A percentile compares a stretch with the other conserved stretches of the same genome.
These are phyloP conservation scores for Meganola albula DNA, from an alignment of 2,888 invertebrate genomes.

Conservation along the genomic window DNA sequence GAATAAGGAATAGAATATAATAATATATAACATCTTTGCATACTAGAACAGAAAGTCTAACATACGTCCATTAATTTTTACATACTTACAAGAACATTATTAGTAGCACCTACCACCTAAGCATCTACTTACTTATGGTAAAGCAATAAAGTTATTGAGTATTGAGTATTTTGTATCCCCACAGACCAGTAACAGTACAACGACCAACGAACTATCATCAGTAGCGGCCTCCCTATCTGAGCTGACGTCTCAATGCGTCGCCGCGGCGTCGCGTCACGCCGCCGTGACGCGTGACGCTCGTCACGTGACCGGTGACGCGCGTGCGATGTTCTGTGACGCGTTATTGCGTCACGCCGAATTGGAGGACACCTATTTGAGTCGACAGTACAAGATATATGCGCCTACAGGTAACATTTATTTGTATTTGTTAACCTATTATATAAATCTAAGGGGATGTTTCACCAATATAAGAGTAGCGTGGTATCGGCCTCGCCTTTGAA, in stretches of 20 bases:
- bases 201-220: constrained; percentile 15
- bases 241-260: background rate
- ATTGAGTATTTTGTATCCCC: constrained; percentile 1
- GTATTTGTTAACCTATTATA: no score
- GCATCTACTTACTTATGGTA: no score
- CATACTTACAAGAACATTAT: no score
- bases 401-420: constrained; percentile 66
- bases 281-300: constrained; percentile 4
- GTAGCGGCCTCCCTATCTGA: constrained; percentile 10
- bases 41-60: no score
- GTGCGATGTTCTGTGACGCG: constrained; percentile 15
- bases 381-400: constrained; percentile 54
- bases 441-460: no score
- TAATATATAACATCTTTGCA: no score
- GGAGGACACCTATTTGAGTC: constrained; percentile 42
- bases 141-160: background rate
- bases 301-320: constrained; percentile 7
- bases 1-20: no score
- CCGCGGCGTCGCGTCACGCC: constrained; percentile 2
- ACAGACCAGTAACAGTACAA: constrained; percentile 30
- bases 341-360: constrained; percentile 29
- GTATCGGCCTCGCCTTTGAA: no score
- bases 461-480: no score
- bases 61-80: no score
- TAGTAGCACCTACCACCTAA: no score